Base-by-base conservation (phyloP, 2,888 invertebrate genomes). In the Galerucella nymphaeae region DNA sequence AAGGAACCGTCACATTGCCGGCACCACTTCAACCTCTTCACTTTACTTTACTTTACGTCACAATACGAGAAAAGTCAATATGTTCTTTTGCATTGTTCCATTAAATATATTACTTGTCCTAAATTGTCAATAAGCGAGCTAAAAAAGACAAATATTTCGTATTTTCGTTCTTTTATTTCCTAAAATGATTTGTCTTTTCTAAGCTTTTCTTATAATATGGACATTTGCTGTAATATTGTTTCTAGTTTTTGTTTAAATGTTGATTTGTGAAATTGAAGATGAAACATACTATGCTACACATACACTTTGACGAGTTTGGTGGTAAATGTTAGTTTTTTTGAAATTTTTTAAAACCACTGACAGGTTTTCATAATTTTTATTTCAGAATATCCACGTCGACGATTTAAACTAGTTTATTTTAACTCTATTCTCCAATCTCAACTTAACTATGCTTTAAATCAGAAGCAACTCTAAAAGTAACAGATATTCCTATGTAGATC, bases 261-360 rank as follows among this genome's bases (percentile, higher is more conserved):
- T 6, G 16, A 53, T 53, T 53, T 53, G 8, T 48, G n/a, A 48
- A 48, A 48, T 0, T 14, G n/a, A 53, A 16, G 18, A 53, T 18
- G 53, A 8, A 16, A 8, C 18, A 59, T 30, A 42, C 61, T 8
- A 41, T 9, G 11, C 16, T 38, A 62, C 61, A 62, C 61, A 62
- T 42, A 62, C 61, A 62, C 61, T 16, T 62, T 62, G 61, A 42
- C 42, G 42, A 62, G 61, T 42, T 62, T 62, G 61, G 61, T 62
- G 61, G 61, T 62, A 62, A 62, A 62, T 62, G 18, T 41, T 38
- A 16, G 30, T 62, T 18, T 41, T 18, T 16, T 62, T 41, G 10
- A 10, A n/a, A 41, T 1, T 42, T 62, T n/a, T 5, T 62, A 8
- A 61, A 14, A 41, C n/a, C n/a, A 38, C 18, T 38, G 13, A 62